phyloP scores from a whole-genome alignment of 2,888 invertebrate species.

The Hydrotaea diabolus region DNA sequence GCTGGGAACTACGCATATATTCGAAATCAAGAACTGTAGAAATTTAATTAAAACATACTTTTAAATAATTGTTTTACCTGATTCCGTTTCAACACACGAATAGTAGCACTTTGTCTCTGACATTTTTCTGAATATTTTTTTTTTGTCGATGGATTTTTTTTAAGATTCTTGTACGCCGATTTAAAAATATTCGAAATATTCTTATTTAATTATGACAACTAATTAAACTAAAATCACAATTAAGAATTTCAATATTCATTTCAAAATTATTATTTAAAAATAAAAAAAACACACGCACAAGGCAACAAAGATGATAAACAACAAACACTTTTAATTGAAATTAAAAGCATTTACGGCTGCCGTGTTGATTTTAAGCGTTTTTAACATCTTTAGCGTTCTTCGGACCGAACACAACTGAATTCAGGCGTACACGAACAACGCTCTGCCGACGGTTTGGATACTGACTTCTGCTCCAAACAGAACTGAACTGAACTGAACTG shows the following conservation, averaged over 20 bases:
- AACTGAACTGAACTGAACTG: too few species aligned
- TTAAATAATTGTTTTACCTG: slow-evolving; percentile 50
- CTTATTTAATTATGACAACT: background rate
- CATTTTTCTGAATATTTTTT: too few species aligned
- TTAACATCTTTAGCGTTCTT: slow-evolving; percentile 65
- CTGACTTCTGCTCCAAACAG: background rate
- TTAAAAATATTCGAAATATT: background rate
- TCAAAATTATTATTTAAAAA: slow-evolving; percentile 27
- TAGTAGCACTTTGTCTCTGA: slow-evolving; percentile 39
- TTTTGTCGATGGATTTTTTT: too few species aligned
- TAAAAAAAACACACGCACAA: background rate
- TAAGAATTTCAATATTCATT: background rate
- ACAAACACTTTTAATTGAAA: slow-evolving; percentile 16
- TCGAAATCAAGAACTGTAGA: too few species aligned
- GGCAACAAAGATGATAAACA: background rate
- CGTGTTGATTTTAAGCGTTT: slow-evolving; percentile 22
- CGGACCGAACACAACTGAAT: slow-evolving; percentile 69
- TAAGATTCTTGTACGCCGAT: background rate
- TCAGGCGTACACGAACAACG: slow-evolving; percentile 32
- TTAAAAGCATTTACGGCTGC: slow-evolving; percentile 31
- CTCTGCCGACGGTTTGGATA: background rate
- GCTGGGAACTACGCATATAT: too few species aligned
- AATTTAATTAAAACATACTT: too few species aligned
- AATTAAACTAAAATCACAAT: background rate
- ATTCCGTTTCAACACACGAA: slow-evolving; percentile 40